Conservation (phyloP, 2,113 vertebrate genomes). For the Stigmatopora argus region DNA sequence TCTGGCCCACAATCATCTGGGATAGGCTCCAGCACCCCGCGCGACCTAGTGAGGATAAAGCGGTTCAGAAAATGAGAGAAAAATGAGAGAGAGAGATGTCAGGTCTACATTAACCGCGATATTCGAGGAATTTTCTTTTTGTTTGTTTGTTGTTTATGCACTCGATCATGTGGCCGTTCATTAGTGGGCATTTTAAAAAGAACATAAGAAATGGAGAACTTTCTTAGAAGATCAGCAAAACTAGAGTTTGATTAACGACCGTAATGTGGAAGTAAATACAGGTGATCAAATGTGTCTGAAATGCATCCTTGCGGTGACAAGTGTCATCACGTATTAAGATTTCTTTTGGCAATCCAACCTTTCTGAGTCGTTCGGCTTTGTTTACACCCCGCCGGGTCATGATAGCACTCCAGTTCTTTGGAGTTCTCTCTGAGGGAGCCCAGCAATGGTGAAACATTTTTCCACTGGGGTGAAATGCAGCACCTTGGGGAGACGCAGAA, state of each 20-base stretch:
- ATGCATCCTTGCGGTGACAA: neutral
- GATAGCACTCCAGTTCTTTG: neutral
- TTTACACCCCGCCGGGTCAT: neutral
- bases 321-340: neutral
- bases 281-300: neutral
- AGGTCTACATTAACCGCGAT: too few relatives aligned
- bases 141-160: neutral
- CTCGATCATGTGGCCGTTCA: neutral
- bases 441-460: conserved; percentile 8
- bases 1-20: too few relatives aligned
- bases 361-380: neutral
- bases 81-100: too few relatives aligned
- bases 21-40: too few relatives aligned
- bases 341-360: neutral
- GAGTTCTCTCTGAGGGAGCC: conserved; percentile 1
- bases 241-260: neutral
- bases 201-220: neutral
- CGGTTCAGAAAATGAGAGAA: too few relatives aligned
- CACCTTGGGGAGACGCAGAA: conserved; percentile 7
- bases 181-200: too few relatives aligned
- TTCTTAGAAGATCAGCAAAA: neutral
- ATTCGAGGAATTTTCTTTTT: neutral
- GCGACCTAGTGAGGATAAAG: too few relatives aligned
- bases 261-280: neutral
- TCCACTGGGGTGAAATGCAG: conserved; percentile 12